A percentile compares a stretch with the other conserved stretches of the same genome.
These are phyloP conservation scores for Calypte anna DNA, from an alignment of 2,113 vertebrate species.

Conservation along the genomic window DNA sequence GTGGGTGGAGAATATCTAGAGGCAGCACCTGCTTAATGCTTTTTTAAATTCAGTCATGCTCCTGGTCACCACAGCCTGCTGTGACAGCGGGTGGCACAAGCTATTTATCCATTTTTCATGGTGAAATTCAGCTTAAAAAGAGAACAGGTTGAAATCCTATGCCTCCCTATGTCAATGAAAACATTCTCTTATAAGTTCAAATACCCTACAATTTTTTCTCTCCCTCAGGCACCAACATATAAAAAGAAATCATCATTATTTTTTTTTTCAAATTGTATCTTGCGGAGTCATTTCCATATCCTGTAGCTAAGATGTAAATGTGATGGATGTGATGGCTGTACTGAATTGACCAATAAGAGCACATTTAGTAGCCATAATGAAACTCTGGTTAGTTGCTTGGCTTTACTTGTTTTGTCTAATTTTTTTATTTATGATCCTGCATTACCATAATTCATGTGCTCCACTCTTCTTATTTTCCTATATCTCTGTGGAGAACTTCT, in stretches of 20 bases:
- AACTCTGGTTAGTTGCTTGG: not conserved
- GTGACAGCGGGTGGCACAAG: not conserved
- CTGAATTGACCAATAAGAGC: not conserved
- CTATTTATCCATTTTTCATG: not conserved
- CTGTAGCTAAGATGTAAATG: not conserved
- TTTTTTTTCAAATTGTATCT: not conserved
- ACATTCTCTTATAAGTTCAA: not conserved
- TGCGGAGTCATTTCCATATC: not conserved
- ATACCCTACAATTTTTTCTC: not conserved
- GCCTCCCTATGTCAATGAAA: not conserved
- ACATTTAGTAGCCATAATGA: not conserved
- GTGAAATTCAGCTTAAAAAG: not conserved
- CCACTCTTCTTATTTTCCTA: not conserved
- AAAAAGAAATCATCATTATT: not conserved
- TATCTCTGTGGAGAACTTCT: not conserved
- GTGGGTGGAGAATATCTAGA: not conserved
- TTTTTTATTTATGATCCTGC: not conserved
- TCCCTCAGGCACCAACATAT: not conserved
- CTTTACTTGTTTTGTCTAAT: not conserved
- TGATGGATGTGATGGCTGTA: not conserved
- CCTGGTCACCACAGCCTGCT: not conserved
- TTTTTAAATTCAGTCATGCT: not conserved
- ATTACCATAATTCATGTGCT: not conserved
- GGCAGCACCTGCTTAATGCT: not conserved
- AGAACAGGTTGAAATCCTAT: not conserved